A percentile compares a stretch with the other conserved stretches of the same genome.
Conservation (phyloP, 2,113 vertebrate species). For the Excalfactoria chinensis region DNA sequence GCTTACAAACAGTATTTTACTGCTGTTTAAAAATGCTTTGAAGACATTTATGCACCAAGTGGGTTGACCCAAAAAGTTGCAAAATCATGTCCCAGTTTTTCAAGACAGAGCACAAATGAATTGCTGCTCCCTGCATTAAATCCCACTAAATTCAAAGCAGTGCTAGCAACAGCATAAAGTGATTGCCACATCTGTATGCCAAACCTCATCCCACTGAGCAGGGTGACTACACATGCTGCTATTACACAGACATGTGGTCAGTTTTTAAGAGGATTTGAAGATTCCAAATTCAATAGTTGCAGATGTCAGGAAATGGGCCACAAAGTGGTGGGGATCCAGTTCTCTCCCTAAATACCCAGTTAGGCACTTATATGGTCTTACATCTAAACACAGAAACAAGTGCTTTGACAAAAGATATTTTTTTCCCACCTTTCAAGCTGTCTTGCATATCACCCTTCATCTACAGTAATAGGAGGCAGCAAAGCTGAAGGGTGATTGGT, state of each 20-base stretch:
- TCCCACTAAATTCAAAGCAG: not conserved
- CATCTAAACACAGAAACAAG: not conserved
- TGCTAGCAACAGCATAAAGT: not conserved
- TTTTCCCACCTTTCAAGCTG: not conserved
- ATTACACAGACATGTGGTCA: not conserved
- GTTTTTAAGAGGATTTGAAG: not conserved
- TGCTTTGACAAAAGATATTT: not conserved
- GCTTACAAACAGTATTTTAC: not conserved
- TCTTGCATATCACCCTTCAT: not conserved
- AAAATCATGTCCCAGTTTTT: not conserved
- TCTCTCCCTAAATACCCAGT: not conserved
- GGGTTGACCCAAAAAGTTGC: not conserved
- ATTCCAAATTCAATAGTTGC: not conserved
- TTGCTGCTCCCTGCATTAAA: not conserved
- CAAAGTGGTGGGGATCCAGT: rapidly evolving
- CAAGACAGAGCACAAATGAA: not conserved
- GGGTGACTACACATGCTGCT: not conserved
- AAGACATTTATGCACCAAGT: not conserved
- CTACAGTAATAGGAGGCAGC: not conserved
- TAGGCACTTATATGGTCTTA: not conserved
- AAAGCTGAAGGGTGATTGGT: slow-evolving; percentile 10
- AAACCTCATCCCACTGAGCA: not conserved
- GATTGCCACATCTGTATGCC: not conserved
- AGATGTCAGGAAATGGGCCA: not conserved
- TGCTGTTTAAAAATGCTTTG: not conserved